Conservation (phyloP, 2,113 vertebrate species). For the Lonchura striata region DNA sequence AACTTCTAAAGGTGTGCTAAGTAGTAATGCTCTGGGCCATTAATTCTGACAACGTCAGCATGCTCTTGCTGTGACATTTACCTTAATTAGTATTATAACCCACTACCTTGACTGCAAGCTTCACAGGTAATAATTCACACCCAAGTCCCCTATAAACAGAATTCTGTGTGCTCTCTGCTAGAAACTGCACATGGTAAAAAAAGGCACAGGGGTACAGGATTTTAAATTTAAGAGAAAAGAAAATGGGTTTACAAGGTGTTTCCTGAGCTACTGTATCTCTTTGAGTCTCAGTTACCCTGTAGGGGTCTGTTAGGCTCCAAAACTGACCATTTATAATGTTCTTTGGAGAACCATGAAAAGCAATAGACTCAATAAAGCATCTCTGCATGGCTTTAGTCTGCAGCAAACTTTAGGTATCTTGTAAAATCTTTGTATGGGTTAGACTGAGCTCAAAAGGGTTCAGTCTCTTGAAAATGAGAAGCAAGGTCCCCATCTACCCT, state of each 20-base stretch:
- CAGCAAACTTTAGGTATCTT: not conserved
- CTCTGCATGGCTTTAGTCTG: not conserved
- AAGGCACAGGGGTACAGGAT: not conserved
- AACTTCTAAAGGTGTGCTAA: conserved; percentile 66
- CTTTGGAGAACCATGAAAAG: not conserved
- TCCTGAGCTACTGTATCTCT: not conserved
- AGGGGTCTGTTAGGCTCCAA: not conserved
- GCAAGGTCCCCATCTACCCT: not conserved
- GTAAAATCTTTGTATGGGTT: not conserved
- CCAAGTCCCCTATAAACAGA: conserved; percentile 30
- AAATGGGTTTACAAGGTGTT: not conserved
- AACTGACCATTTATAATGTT: not conserved
- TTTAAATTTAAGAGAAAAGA: not conserved
- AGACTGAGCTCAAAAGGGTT: not conserved
- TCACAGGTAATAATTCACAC: conserved; percentile 50
- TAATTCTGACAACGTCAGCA: conserved; percentile 66
- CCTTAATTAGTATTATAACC: conserved; percentile 62
- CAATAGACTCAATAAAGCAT: not conserved
- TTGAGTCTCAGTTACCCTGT: not conserved
- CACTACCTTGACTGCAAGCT: conserved; percentile 52
- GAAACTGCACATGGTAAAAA: not conserved
- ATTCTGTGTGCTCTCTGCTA: not conserved
- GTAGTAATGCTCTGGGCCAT: conserved; percentile 67
- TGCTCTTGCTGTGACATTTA: conserved; percentile 68
- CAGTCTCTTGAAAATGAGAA: not conserved